Conservation (phyloP, 2,888 invertebrate species). For the Conomelus anceps region DNA sequence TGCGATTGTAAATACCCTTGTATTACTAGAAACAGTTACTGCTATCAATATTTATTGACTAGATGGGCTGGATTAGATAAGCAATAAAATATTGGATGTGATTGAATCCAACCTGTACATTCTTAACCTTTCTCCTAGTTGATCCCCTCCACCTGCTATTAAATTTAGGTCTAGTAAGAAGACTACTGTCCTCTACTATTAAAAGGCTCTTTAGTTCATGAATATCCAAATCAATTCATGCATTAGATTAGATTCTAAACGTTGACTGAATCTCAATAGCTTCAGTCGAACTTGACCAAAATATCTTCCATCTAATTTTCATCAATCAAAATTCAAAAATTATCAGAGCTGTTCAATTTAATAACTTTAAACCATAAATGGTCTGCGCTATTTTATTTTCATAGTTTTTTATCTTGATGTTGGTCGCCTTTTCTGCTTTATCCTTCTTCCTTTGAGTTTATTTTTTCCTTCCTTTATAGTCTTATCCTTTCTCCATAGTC, state of each 20-base stretch:
- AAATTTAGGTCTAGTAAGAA: too few relatives aligned
- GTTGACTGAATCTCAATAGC: neutral
- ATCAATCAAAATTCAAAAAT: neutral
- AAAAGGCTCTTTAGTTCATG: too few relatives aligned
- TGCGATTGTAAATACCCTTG: too few relatives aligned
- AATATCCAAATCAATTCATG: neutral
- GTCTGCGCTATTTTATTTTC: neutral
- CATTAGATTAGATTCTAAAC: neutral
- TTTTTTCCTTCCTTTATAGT: neutral
- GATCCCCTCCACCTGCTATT: too few relatives aligned
- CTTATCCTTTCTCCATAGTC: neutral
- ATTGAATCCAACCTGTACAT: too few relatives aligned
- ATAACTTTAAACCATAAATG: neutral
- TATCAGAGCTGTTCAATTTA: neutral
- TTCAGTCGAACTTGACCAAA: neutral
- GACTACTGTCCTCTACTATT: too few relatives aligned
- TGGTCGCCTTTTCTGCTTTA: neutral
- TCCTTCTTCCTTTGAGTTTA: neutral
- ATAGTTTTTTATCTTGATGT: neutral
- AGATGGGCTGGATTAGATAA: too few relatives aligned
- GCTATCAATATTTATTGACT: too few relatives aligned
- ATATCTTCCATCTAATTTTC: neutral
- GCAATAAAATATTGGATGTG: too few relatives aligned
- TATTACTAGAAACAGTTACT: too few relatives aligned
- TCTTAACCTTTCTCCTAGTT: too few relatives aligned